Base-by-base conservation (phyloP, 1,140 invertebrate genomes). In the Diprion similis region DNA sequence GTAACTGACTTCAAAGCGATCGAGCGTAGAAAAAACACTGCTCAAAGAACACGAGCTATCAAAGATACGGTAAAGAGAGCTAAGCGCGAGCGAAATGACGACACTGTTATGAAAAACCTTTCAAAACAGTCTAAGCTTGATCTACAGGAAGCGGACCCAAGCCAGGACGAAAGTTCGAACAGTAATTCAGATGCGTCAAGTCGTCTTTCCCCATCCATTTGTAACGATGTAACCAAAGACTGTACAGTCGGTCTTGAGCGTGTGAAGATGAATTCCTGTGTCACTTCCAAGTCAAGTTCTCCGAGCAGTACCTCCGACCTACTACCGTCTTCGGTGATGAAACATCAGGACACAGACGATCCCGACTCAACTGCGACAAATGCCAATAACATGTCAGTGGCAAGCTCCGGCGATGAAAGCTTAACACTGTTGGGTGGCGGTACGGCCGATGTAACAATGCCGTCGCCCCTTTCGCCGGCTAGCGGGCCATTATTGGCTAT, bases 401-500 rank as follows among this genome's bases (percentile, higher is more conserved):
- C 79, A 0, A 88, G 86, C 51, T 87, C 86, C 0, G 83, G 81
- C 0, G 87, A 88, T 68, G 86, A 87, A 37, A 84, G 83, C 45
- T 64, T 87, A 0, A 86, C 85, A 0, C 37, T 88, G 0, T 71
- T 87, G 0, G 79, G 82, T n/a, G 76, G 80, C 17, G 85, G 81
- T 65, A 83, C 81, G 6, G 82, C 84, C 6, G 85, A 86, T 4
- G 84, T 86, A 0, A 86, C 86, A 0, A 86, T 87, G 75, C 81
- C 84, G 0, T 88, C 86, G 11, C 85, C 87, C 0, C 76, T 88
- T 0, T 87, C 86, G 17, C 86, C 86, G 0, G 82, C 87, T n/a
- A 83, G 85, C 13, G 86, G 86, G 0, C 84, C 87, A 10, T 75
- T 88, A 3, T 71, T 87, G 0, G 82, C 85, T n/a, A 85, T 84